These are phyloP conservation scores for Pristiophorus japonicus DNA, from an alignment of 2,113 vertebrate species.

Conservation along the genomic window DNA sequence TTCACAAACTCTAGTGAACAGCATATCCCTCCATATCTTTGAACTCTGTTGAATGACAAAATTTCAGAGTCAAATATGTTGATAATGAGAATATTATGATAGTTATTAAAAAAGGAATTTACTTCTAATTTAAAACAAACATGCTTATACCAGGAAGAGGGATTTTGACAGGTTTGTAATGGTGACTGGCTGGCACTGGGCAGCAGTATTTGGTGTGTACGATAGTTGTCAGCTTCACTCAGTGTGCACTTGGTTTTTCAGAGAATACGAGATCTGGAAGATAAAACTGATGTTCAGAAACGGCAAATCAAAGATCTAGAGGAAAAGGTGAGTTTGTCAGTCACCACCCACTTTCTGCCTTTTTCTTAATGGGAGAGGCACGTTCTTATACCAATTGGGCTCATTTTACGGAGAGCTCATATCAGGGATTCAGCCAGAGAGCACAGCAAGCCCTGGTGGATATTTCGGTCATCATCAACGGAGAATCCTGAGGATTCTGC, in stretches of 20 bases:
- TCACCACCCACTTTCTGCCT: neutral
- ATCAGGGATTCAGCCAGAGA: neutral
- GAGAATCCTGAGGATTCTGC: neutral
- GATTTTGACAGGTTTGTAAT: neutral
- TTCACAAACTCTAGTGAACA: neutral
- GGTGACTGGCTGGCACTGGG: neutral
- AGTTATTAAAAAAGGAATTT: neutral
- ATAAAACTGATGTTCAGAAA: slow-evolving; percentile 96
- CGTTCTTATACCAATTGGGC: neutral
- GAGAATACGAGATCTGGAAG: slow-evolving; percentile 96
- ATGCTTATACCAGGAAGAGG: neutral
- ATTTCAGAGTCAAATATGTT: neutral
- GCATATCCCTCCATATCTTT: neutral
- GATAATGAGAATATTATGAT: neutral
- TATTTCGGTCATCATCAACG: no score
- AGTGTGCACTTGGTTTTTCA: slow-evolving; percentile 49
- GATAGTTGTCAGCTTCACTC: neutral
- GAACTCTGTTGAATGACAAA: neutral
- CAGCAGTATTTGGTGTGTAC: neutral
- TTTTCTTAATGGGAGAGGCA: slow-evolving; percentile 30
- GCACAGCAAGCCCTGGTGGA: no score
- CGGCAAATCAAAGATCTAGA: slow-evolving; percentile 98
- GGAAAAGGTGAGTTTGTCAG: slow-evolving; percentile 76
- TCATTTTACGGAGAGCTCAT: neutral
- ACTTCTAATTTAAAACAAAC: neutral